phyloP scores from a whole-genome alignment of 1,140 invertebrate genomes.

The Augochlora pura region DNA sequence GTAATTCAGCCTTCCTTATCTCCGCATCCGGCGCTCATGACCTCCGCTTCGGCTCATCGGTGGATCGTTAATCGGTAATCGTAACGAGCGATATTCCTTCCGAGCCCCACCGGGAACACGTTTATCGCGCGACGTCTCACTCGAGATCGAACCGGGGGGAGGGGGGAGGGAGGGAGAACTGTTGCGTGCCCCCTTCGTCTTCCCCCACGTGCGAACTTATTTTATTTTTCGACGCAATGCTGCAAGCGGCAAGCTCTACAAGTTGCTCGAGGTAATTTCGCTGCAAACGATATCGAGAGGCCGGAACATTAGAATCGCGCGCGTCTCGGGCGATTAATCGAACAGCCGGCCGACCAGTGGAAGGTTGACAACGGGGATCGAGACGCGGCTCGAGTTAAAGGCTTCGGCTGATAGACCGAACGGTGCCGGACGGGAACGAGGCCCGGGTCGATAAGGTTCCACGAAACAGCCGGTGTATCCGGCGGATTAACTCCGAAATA shows the following conservation, averaged over 20 bases:
- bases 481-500: neutral
- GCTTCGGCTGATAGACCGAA: neutral
- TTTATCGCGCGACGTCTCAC: neutral
- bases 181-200: no score
- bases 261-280: no score
- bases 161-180: no score
- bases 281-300: no score
- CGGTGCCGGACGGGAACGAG: neutral
- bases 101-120: neutral
- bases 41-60: neutral
- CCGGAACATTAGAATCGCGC: no score
- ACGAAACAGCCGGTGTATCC: neutral
- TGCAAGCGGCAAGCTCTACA: no score
- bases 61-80: neutral
- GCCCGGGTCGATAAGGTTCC: neutral
- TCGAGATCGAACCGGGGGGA: neutral
- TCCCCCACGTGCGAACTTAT: no score
- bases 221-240: no score
- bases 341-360: no score
- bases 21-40: neutral
- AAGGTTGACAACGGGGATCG: no score
- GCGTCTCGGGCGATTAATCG: no score
- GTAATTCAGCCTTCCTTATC: neutral
- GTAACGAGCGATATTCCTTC: neutral
- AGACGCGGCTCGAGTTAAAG: no score